Evolutionary conservation across 2,797 vertebrate genomes (phyloP).

Genomic region (Pseudomugil tenellus): DNA sequence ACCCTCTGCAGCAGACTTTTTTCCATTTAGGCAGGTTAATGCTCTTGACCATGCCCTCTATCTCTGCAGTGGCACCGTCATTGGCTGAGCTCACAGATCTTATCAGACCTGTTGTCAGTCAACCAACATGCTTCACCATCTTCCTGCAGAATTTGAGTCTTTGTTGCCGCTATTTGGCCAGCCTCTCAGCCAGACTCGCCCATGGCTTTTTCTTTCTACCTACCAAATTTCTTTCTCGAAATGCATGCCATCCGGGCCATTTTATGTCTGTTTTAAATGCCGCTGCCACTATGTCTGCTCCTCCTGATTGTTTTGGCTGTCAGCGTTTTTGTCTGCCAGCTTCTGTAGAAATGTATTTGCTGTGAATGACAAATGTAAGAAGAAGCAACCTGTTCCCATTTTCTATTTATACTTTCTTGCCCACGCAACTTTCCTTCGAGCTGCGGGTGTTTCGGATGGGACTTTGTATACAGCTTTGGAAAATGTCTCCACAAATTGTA

Average conservation of each 20-base stretch:
- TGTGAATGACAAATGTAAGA: constrained; percentile 58
- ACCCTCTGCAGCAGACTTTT: constrained; percentile 13
- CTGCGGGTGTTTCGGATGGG: constrained; percentile 26
- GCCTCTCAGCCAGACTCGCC: constrained; percentile 18
- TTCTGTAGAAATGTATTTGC: constrained; percentile 60
- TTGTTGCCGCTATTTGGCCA: constrained; percentile 27
- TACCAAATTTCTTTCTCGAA: constrained; percentile 39
- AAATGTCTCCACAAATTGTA: constrained; percentile 31
- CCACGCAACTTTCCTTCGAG: constrained; percentile 49
- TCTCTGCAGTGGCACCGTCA: constrained; percentile 53
- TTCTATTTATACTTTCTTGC: constrained; percentile 55
- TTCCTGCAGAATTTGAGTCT: constrained; percentile 24
- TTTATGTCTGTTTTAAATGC: constrained; percentile 63
- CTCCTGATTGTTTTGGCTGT: constrained; percentile 67
- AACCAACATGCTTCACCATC: constrained; percentile 36
- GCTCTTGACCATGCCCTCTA: constrained; percentile 47
- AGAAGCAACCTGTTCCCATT: constrained; percentile 59
- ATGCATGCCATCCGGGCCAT: constrained; percentile 23
- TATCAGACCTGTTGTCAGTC: constrained; percentile 55
- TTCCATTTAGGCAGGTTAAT: constrained; percentile 56
- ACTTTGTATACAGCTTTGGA: constrained; percentile 32
- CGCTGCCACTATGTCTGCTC: constrained; percentile 39
- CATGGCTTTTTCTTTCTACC: constrained; percentile 30
- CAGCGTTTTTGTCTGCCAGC: constrained; percentile 61
- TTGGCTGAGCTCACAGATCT: constrained; percentile 44